Conservation (phyloP, 2,797 vertebrate species). For the Halcyon chelicuti region DNA sequence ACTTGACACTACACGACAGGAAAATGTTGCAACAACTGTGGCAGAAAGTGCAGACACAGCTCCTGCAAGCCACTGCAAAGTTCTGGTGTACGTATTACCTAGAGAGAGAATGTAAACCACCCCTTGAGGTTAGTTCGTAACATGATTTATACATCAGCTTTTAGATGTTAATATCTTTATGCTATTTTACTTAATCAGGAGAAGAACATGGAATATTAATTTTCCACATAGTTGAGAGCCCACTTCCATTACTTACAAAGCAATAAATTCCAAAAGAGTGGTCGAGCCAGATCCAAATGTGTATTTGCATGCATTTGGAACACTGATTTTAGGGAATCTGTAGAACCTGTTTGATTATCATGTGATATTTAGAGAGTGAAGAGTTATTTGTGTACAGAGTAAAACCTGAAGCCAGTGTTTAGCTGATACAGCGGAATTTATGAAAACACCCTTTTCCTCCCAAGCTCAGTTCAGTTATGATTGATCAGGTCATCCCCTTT, state of each 20-base stretch:
- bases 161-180: neutral
- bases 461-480: neutral
- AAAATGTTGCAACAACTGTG: slow-evolving; percentile 18
- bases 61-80: neutral
- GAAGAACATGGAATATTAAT: neutral
- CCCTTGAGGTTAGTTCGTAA: neutral
- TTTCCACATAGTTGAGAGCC: neutral
- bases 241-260: neutral
- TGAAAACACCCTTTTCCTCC: neutral
- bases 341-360: neutral
- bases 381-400: neutral
- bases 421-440: neutral
- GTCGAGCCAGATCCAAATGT: neutral
- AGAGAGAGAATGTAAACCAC: neutral
- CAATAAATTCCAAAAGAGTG: neutral
- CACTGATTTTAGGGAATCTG: neutral
- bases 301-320: neutral
- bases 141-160: neutral
- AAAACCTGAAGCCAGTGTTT: neutral
- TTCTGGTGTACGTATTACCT: neutral
- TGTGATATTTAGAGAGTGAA: neutral
- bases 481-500: neutral
- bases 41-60: neutral
- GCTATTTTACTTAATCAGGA: neutral
- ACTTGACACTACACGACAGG: neutral